Evolutionary conservation across 92 coral and sea anemone species (phyloP), one percentile per base, ranked within the genome.

Genomic region (Paramuricea clavata): DNA sequence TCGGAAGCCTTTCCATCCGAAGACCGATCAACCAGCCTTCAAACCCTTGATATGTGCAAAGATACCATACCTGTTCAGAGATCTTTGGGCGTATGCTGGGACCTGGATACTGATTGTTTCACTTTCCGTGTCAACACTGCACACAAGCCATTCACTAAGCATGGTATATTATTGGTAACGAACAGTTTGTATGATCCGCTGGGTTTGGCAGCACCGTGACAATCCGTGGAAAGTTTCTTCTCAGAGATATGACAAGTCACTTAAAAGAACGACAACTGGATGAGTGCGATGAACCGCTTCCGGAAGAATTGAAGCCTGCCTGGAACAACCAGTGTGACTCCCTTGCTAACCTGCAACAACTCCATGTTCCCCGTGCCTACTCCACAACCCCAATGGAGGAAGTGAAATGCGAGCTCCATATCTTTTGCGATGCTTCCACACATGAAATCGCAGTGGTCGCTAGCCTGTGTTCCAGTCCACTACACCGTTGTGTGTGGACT

Each of bases 1-100:
- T n/a, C n/a, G n/a, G n/a, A n/a, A n/a, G n/a, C n/a, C n/a, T n/a
- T n/a, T n/a, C n/a, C n/a, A n/a, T n/a, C n/a, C n/a, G n/a, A n/a
- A n/a, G n/a, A n/a, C n/a, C n/a, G n/a, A n/a, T n/a, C n/a, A n/a
- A n/a, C n/a, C n/a, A n/a, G n/a, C n/a, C n/a, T n/a, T n/a, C n/a
- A n/a, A n/a, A n/a, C n/a, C n/a, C n/a, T n/a, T n/a, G n/a, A n/a
- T n/a, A n/a, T n/a, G n/a, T n/a, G n/a, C n/a, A n/a, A n/a, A n/a
- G n/a, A n/a, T n/a, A n/a, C n/a, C n/a, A n/a, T n/a, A n/a, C n/a
- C n/a, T n/a, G n/a, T 81, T 19, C 93, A 90, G 78, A 78, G 90
- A 60, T 90, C 86, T 33, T 81, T 92, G 3, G 92, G 95, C 25
- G 90, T 90, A 13, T 79, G 42, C 36, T 92, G 93, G 95, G 90